phyloP scores from a whole-genome alignment of 2,113 vertebrate genomes.

The Centropus bengalensis region DNA sequence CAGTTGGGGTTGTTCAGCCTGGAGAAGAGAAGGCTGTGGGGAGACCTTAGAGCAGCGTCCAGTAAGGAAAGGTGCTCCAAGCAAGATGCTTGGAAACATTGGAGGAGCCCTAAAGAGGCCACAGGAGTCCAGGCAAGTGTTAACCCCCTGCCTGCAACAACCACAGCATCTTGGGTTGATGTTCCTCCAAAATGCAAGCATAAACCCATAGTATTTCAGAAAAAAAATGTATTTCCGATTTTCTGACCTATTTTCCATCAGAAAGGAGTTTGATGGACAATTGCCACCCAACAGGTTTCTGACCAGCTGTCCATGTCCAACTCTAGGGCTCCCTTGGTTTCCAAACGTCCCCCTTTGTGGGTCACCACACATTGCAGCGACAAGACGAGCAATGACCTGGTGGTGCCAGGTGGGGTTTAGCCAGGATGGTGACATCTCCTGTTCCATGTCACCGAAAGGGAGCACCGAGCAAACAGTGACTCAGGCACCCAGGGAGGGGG shows the following conservation, averaged over 20 bases:
- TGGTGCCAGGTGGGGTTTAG: rapidly evolving
- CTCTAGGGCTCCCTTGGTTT: rapidly evolving
- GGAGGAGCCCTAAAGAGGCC: not conserved
- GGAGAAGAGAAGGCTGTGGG: too few relatives aligned
- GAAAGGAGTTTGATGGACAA: not conserved
- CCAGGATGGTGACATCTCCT: not conserved
- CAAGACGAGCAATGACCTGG: not conserved
- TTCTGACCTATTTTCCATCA: not conserved
- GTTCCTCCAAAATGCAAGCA: not conserved
- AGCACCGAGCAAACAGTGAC: not conserved
- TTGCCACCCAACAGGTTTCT: rapidly evolving
- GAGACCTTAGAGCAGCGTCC: too few relatives aligned
- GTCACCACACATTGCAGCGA: not conserved
- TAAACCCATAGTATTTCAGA: not conserved
- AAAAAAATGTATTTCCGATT: rapidly evolving
- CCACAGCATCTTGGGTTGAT: rapidly evolving
- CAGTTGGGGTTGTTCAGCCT: too few relatives aligned
- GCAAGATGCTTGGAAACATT: rapidly evolving
- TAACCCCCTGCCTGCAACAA: not conserved
- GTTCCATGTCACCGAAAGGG: rapidly evolving
- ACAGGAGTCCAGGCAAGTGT: not conserved
- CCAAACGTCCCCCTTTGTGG: not conserved
- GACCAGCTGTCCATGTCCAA: rapidly evolving
- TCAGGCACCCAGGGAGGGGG: rapidly evolving
- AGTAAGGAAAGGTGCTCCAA: not conserved